These are phyloP conservation scores for Pecten maximus DNA, from an alignment of 2,888 invertebrate species.

Conservation along the genomic window DNA sequence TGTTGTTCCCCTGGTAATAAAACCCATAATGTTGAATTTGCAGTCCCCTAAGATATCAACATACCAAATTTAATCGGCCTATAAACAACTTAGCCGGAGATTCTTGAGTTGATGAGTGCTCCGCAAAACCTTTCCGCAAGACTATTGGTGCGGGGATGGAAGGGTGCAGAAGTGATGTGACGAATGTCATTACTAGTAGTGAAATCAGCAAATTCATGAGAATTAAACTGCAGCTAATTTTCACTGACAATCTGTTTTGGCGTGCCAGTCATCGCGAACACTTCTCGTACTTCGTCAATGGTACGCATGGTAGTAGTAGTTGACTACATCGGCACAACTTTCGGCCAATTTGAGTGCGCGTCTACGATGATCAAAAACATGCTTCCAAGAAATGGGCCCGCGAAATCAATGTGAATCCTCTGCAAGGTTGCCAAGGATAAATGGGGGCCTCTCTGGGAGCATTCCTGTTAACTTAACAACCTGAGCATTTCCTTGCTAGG, in stretches of 20 bases:
- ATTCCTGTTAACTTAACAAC: constrained; percentile 53
- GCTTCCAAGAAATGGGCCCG: constrained; percentile 67
- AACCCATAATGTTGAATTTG: too few species aligned
- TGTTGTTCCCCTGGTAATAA: too few species aligned
- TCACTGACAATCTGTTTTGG: constrained; percentile 55
- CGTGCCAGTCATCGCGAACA: constrained; percentile 58
- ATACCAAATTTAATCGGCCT: too few species aligned
- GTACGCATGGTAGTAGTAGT: constrained; percentile 56
- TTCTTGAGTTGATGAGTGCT: constrained; percentile 39
- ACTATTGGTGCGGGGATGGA: constrained; percentile 61
- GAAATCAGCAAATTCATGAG: constrained; percentile 57
- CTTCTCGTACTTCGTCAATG: constrained; percentile 54
- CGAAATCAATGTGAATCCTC: constrained; percentile 67
- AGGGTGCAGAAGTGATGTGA: constrained; percentile 55
- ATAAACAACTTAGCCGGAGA: constrained; percentile 40
- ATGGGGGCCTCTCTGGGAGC: constrained; percentile 59
- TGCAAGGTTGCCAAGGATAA: constrained; percentile 68
- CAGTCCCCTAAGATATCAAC: too few species aligned
- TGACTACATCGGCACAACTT: constrained; percentile 68
- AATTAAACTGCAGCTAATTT: constrained; percentile 57
- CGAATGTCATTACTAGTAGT: constrained; percentile 56
- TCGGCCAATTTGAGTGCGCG: constrained; percentile 82
- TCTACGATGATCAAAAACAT: constrained; percentile 70
- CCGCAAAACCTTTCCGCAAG: constrained; percentile 57
- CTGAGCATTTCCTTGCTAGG: constrained; percentile 57